Percentiles rank a stretch among this genome's conserved stretches.
phyloP scores from a whole-genome alignment of 2,888 invertebrate species.

The Eurois occulta region DNA sequence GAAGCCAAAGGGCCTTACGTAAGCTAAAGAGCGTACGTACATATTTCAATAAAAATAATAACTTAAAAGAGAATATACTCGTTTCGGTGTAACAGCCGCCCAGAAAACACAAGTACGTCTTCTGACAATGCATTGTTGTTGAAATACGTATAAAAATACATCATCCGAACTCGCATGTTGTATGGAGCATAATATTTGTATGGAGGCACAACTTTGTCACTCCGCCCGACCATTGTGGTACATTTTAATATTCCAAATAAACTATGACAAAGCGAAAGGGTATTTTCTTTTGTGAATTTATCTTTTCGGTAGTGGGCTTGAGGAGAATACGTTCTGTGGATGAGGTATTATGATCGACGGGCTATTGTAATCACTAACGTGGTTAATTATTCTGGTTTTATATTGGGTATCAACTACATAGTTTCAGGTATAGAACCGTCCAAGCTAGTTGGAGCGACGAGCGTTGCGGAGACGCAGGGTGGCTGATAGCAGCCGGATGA shows the following conservation, averaged over 20 bases:
- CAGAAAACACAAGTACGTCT: conserved; percentile 55
- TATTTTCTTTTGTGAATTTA: conserved; percentile 40
- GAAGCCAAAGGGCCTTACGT: too few relatives aligned
- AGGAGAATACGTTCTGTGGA: not conserved
- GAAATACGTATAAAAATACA: conserved; percentile 68
- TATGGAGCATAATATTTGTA: conserved; percentile 38
- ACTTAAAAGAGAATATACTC: not conserved
- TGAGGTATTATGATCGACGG: not conserved
- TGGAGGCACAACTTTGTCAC: conserved; percentile 56
- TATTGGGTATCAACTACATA: not conserved
- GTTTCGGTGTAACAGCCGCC: conserved; percentile 39
- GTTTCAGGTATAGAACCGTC: not conserved
- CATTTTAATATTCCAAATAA: conserved; percentile 62
- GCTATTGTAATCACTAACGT: not conserved
- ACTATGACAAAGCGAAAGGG: conserved; percentile 43
- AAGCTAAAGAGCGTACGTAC: too few relatives aligned
- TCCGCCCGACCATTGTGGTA: conserved; percentile 45
- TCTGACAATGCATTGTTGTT: conserved; percentile 68
- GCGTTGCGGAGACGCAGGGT: too few relatives aligned
- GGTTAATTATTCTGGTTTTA: not conserved
- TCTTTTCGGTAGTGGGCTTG: conserved; percentile 4
- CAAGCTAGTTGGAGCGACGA: too few relatives aligned
- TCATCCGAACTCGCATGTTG: conserved; percentile 47
- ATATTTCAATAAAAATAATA: not conserved
- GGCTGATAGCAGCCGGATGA: too few relatives aligned